These are phyloP conservation scores for Haliclona indistincta DNA, from an alignment of 37 sponge, comb jelly and placozoan species.

Conservation along the genomic window DNA sequence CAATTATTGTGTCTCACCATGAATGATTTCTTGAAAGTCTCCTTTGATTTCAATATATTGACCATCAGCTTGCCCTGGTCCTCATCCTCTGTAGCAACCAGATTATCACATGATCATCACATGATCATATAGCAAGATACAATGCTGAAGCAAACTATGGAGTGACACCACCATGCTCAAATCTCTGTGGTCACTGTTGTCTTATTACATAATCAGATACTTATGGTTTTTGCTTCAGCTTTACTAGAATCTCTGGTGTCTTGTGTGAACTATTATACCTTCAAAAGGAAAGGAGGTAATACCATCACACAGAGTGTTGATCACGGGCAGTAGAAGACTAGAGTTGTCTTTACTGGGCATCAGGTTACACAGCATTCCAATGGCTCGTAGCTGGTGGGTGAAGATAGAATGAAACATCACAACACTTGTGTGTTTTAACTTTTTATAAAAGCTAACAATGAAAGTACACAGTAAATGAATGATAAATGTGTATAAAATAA, in stretches of 20 bases:
- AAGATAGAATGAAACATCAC: not conserved
- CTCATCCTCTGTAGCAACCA: conserved; percentile 11
- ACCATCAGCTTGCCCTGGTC: conserved; percentile 51
- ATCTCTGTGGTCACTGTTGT: no score
- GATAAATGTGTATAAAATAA: not conserved
- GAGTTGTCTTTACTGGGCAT: conserved; percentile 41
- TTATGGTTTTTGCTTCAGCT: no score
- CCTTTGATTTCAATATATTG: conserved; percentile 32
- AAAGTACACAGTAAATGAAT: not conserved
- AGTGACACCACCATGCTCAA: no score
- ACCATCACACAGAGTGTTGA: conserved; percentile 23
- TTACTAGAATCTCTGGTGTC: no score
- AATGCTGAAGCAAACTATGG: no score
- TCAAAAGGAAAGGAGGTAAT: conserved; percentile 19
- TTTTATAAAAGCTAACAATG: not conserved
- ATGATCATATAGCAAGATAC: not conserved
- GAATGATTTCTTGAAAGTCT: conserved; percentile 38
- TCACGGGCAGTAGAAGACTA: conserved; percentile 10
- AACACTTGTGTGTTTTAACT: no score
- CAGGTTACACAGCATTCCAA: conserved; percentile 54
- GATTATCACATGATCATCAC: not conserved
- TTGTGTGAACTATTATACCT: not conserved
- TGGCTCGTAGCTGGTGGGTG: conserved; percentile 31
- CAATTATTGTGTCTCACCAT: conserved; percentile 29
- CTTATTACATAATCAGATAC: no score